phyloP scores from a whole-genome alignment of 2,113 vertebrate genomes.

The Marmota monax region DNA sequence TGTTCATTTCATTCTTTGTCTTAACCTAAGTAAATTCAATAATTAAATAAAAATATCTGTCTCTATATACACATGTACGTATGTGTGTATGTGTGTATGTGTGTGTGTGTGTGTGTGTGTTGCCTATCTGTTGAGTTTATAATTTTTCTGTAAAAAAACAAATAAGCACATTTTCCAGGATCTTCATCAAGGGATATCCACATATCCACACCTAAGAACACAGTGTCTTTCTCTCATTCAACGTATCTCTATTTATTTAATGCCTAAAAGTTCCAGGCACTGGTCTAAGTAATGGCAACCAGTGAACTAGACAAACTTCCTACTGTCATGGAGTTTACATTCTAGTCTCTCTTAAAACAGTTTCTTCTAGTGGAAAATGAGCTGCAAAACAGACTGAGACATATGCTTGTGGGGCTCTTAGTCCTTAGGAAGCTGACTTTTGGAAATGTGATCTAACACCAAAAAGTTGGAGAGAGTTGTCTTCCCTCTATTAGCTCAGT shows the following conservation, averaged over 20 bases:
- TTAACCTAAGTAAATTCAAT: neutral
- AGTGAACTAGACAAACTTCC: neutral
- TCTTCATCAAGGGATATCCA: neutral
- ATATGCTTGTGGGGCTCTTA: neutral
- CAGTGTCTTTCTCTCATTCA: neutral
- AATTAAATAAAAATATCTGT: neutral
- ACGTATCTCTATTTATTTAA: neutral
- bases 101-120: neutral
- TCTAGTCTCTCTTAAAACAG: neutral
- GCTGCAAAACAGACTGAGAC: neutral
- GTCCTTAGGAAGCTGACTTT: neutral
- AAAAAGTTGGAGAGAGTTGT: neutral
- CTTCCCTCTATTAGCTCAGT: neutral
- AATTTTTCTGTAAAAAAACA: neutral
- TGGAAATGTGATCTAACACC: neutral
- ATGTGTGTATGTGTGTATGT: neutral
- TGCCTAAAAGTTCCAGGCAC: neutral
- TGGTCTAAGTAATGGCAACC: neutral
- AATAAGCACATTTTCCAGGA: neutral
- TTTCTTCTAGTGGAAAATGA: neutral
- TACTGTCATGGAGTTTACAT: neutral
- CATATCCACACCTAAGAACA: neutral
- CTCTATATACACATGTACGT: too few species aligned
- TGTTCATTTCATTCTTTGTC: neutral
- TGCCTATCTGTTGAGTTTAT: neutral